Conservation (phyloP, 2,113 vertebrate genomes). For the Petromus typicus region DNA sequence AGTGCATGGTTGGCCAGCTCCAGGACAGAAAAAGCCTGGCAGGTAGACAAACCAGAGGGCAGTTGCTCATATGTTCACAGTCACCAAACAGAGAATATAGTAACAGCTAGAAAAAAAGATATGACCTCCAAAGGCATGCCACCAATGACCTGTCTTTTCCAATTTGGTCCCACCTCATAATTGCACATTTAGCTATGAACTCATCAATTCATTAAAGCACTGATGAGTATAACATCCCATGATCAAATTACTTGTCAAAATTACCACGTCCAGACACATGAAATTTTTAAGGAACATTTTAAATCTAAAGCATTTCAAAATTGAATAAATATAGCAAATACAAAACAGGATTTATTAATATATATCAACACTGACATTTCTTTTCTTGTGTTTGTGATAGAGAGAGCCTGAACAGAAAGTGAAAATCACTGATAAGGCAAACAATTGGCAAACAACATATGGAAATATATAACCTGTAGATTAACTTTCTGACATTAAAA, state of each 20-base stretch:
- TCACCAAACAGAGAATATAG: neutral
- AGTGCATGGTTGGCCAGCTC: neutral
- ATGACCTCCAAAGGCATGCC: neutral
- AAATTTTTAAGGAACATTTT: neutral
- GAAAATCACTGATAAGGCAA: neutral
- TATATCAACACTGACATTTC: neutral
- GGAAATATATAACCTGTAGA: neutral
- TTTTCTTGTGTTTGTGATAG: neutral
- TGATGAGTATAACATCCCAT: neutral
- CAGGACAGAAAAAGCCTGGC: neutral
- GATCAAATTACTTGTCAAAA: neutral
- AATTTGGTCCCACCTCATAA: neutral
- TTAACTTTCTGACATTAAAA: slow-evolving; percentile 23
- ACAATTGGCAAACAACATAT: neutral
- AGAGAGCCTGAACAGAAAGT: neutral
- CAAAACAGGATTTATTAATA: neutral
- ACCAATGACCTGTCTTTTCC: neutral
- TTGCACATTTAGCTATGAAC: neutral
- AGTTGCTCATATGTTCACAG: neutral
- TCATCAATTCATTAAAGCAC: neutral
- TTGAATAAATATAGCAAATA: neutral
- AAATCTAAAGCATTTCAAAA: neutral
- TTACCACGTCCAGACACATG: neutral
- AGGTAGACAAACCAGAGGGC: neutral
- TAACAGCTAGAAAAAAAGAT: neutral